Conservation (phyloP, 1,140 invertebrate genomes). For the Zaprionus ornatus region DNA sequence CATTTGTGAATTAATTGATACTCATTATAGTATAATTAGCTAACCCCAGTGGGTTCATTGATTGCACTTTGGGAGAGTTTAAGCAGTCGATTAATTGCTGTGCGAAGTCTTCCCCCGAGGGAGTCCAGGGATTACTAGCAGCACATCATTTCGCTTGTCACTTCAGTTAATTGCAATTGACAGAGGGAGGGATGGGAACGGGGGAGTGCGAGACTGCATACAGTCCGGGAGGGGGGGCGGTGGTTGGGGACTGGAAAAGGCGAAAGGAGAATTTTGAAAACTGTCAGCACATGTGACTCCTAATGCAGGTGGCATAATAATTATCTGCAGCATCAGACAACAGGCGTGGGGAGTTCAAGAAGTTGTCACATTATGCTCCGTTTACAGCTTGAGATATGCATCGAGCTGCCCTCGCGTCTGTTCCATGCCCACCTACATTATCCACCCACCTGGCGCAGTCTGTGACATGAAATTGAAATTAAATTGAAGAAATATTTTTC, state of each 20-base stretch:
- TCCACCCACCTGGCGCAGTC: slow-evolving; percentile 41
- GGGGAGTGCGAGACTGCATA: too few species aligned
- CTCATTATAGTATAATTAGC: not conserved
- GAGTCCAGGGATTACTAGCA: slow-evolving; percentile 40
- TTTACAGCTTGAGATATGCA: not conserved
- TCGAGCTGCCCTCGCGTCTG: not conserved
- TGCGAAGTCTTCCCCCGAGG: slow-evolving; percentile 7
- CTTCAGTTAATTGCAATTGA: slow-evolving; percentile 75
- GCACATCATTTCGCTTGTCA: slow-evolving; percentile 63
- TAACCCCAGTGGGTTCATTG: not conserved
- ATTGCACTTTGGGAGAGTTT: not conserved
- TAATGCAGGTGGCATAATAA: slow-evolving; percentile 73
- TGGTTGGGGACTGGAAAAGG: not conserved
- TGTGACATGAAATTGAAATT: slow-evolving; percentile 80
- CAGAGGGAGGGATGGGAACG: not conserved
- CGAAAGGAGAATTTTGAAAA: slow-evolving; percentile 10
- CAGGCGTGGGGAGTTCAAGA: slow-evolving; percentile 1
- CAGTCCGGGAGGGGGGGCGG: too few species aligned
- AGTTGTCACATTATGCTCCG: not conserved
- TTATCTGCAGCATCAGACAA: slow-evolving; percentile 66
- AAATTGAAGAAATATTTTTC: slow-evolving; percentile 64
- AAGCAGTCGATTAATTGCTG: slow-evolving; percentile 19
- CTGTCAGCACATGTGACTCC: slow-evolving; percentile 38
- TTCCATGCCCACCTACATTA: slow-evolving; percentile 18
- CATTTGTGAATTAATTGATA: not conserved